Evolutionary conservation across 2,113 vertebrate species (phyloP), one percentile per base, ranked within the genome.

Genomic region (Megaceryle torquata): DNA sequence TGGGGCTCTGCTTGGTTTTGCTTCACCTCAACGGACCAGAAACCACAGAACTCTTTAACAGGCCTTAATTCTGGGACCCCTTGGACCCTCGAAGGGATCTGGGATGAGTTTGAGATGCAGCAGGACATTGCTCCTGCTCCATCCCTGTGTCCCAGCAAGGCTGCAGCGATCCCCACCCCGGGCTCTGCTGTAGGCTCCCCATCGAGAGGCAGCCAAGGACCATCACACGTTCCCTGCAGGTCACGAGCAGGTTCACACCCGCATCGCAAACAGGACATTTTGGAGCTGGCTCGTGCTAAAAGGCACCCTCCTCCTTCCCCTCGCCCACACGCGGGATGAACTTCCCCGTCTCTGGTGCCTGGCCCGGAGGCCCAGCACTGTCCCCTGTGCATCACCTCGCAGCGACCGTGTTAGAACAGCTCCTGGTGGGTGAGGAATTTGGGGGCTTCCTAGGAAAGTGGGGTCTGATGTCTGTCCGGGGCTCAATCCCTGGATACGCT

Each of bases 211-310:
- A 65, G 68, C 29, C 76, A 74, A 20, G 61, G 26, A 44, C 44
- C 28, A 11, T 6, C 63, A 21, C 43, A 37, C 0, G 4, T 18
- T 37, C 63, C 28, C 35, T 15, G 54, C 2, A 54, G 79, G 44
- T 67, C 61, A 41, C 1, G 3, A 25, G 16, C 69, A 65, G 9
- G 25, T 29, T 59, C 59, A n/a, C 21, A 39, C 13, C 74, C 31
- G 1, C 1, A 6, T 4, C 0, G 0, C 2, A 3, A 69, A 16
- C 57, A 8, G 59, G 69, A 76, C 61, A 4, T 7, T 51, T 10
- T 24, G 37, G 44, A 67, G 26, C n/a, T 15, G 39, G 10, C 56
- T 65, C 4, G 3, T 53, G 37, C 76, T 70, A 53, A 76, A 88
- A 82, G 13, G 3, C 50, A 21, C 44, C 17, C 18, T 89, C 19